These are phyloP conservation scores for Labeo rohita DNA, from an alignment of 2,113 vertebrate species.

Conservation along the genomic window DNA sequence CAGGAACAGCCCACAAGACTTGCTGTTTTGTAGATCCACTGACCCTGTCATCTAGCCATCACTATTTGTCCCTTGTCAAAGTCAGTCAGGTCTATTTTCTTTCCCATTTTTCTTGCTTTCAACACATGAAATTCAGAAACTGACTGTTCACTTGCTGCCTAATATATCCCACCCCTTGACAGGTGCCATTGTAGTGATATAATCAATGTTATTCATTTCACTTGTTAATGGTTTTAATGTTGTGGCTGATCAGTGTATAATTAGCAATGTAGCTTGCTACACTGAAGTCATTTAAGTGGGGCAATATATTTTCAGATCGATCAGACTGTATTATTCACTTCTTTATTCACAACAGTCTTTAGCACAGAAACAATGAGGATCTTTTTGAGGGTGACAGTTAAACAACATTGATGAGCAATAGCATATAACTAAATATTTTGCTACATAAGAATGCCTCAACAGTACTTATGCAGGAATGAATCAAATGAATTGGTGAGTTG, in stretches of 20 bases:
- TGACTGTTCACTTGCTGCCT: no score
- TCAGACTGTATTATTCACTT: background rate
- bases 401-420: background rate
- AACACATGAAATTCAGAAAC: no score
- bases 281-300: background rate
- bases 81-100: background rate
- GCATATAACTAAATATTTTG: background rate
- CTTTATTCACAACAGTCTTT: background rate
- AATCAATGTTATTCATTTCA: no score
- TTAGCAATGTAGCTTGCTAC: background rate
- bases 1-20: no score
- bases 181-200: no score
- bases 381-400: background rate
- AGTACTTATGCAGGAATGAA: background rate
- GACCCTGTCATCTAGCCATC: no score
- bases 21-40: no score
- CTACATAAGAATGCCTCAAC: background rate
- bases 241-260: no score
- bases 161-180: no score
- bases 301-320: background rate
- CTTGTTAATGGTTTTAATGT: no score
- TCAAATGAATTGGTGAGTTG: background rate
- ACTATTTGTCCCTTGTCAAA: no score
- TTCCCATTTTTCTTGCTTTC: background rate
- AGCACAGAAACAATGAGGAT: background rate